Percentiles rank a stretch among this genome's conserved stretches.
These are phyloP conservation scores for Nomada ruficornis DNA, from an alignment of 2,888 invertebrate species.

Conservation along the genomic window DNA sequence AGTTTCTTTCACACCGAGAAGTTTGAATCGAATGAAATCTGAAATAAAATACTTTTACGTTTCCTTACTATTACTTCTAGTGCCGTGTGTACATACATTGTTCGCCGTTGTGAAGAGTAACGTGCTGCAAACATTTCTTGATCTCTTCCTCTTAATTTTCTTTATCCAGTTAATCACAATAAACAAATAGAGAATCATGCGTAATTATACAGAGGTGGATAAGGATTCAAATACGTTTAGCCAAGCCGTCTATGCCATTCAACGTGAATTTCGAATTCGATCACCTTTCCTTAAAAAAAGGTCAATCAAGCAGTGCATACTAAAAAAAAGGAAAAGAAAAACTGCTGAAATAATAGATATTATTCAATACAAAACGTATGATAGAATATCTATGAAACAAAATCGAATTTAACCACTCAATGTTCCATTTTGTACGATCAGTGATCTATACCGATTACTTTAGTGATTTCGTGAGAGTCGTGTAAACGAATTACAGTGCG, in stretches of 20 bases:
- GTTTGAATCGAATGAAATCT: not conserved
- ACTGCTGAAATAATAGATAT: not conserved
- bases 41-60: conserved; percentile 36
- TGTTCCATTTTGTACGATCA: conserved; percentile 7
- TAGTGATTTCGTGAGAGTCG: not conserved
- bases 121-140: conserved; percentile 6
- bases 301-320: not conserved
- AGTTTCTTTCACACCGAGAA: no score
- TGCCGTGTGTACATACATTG: conserved; percentile 38
- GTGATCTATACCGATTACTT: not conserved
- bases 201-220: not conserved
- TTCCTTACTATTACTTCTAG: conserved; percentile 44
- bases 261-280: conserved; percentile 1
- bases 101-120: conserved; percentile 49
- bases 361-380: not conserved
- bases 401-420: conserved; percentile 7
- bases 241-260: conserved; percentile 18
- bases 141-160: conserved; percentile 17
- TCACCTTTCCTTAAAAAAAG: not conserved
- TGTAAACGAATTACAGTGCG: not conserved
- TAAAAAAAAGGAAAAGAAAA: no score
- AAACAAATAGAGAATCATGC: not conserved
- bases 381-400: no score
- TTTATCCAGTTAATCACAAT: conserved; percentile 8
- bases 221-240: not conserved